A percentile compares a stretch with the other conserved stretches of the same genome.
Conservation (phyloP, 2,797 vertebrate genomes). For the Staurois parvus region DNA sequence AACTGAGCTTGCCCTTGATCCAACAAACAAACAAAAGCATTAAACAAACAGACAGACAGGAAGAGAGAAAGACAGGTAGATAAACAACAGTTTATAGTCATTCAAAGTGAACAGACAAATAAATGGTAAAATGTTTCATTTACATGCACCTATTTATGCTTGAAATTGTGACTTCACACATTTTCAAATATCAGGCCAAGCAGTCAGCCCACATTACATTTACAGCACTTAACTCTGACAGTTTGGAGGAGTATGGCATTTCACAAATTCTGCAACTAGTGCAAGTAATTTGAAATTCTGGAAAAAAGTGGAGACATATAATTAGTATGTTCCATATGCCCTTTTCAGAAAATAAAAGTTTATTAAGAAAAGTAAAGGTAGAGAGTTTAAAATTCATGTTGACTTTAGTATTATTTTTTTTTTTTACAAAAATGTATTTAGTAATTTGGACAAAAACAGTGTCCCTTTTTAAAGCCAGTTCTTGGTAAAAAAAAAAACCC, state of each 20-base stretch:
- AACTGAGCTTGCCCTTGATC: too few species aligned
- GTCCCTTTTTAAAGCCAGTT: background rate
- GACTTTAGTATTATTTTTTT: constrained; percentile 5
- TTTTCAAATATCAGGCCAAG: constrained; percentile 50
- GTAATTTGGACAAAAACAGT: background rate
- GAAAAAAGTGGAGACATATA: constrained; percentile 12
- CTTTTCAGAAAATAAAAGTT: constrained; percentile 32
- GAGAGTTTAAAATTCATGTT: constrained; percentile 1
- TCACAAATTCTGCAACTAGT: constrained; percentile 45
- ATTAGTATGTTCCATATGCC: constrained; percentile 12
- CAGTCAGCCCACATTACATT: constrained; percentile 36
- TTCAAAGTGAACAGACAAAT: background rate
- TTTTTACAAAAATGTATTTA: background rate
- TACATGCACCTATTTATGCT: constrained; percentile 14
- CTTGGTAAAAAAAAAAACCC: background rate
- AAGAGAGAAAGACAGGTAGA: background rate
- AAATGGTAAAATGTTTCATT: background rate
- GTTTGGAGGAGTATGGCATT: constrained; percentile 50
- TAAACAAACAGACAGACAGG: too few species aligned
- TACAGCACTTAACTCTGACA: constrained; percentile 38
- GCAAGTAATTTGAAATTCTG: constrained; percentile 19
- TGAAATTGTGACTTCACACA: constrained; percentile 15
- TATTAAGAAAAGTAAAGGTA: constrained; percentile 14
- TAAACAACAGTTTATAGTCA: background rate
- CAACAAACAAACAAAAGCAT: too few species aligned